Evolutionary conservation across 2,888 invertebrate genomes (phyloP).

Genomic region (Osmoderma eremita): DNA sequence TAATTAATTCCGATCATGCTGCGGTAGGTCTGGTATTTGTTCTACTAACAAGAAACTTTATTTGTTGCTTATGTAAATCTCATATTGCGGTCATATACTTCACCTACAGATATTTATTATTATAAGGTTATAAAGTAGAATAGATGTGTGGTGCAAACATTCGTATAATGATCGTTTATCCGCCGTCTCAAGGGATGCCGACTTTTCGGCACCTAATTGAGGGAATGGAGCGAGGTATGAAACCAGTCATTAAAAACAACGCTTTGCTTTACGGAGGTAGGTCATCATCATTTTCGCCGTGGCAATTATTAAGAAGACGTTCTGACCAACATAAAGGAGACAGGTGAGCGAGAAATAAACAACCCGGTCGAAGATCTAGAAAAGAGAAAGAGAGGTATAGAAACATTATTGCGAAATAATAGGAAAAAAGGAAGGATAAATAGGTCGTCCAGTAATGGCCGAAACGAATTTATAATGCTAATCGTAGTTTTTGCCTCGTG

Average conservation of each 20-base stretch:
- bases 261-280: neutral
- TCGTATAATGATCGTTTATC: neutral
- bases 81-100: too few species aligned
- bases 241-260: constrained; percentile 36
- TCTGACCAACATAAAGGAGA: constrained; percentile 14
- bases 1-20: too few species aligned
- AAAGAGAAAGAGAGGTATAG: neutral
- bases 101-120: neutral
- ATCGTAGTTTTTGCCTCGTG: constrained; percentile 44
- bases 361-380: neutral
- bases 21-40: too few species aligned
- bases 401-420: constrained; percentile 13
- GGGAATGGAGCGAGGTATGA: constrained; percentile 12
- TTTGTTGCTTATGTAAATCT: too few species aligned
- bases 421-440: neutral
- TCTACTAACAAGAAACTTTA: too few species aligned
- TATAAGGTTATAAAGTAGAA: constrained; percentile 9
- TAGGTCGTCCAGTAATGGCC: constrained; percentile 32
- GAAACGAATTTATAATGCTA: constrained; percentile 48
- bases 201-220: constrained; percentile 32
- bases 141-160: neutral
- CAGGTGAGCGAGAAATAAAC: constrained; percentile 18
- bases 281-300: constrained; percentile 12
- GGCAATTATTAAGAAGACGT: constrained; percentile 28
- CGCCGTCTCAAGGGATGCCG: constrained; percentile 1